phyloP scores from a whole-genome alignment of 1,140 invertebrate genomes.

The Drosophila busckii region DNA sequence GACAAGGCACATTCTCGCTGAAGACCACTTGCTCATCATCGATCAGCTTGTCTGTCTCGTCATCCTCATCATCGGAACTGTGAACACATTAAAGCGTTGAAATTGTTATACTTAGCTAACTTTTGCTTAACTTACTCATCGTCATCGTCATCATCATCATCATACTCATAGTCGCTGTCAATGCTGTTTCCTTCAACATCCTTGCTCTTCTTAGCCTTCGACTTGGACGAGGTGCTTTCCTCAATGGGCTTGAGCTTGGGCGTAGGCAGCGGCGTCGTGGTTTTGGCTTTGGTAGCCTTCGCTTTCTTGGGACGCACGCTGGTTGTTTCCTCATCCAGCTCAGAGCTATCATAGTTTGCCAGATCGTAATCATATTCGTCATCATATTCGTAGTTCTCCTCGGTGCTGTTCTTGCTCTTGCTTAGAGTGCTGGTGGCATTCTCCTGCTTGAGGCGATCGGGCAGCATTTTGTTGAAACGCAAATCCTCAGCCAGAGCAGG shows the following conservation, averaged over 20 bases:
- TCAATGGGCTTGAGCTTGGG: slow-evolving; percentile 61
- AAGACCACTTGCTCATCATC: slow-evolving; percentile 62
- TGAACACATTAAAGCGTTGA: slow-evolving; percentile 3
- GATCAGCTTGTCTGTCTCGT: slow-evolving; percentile 37
- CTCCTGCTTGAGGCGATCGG: slow-evolving; percentile 36
- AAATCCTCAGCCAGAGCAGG: slow-evolving; percentile 63
- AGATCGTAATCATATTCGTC: slow-evolving; percentile 40
- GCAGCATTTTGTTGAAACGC: slow-evolving; percentile 71
- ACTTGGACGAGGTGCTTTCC: slow-evolving; percentile 26
- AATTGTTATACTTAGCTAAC: not conserved
- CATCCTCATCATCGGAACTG: slow-evolving; percentile 39
- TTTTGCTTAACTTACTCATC: slow-evolving; percentile 19
- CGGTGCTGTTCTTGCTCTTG: slow-evolving; percentile 39
- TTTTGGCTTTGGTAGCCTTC: slow-evolving; percentile 25
- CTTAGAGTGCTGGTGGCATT: slow-evolving; percentile 30
- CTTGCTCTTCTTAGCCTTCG: slow-evolving; percentile 44
- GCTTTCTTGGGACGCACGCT: slow-evolving; percentile 37
- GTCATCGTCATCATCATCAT: slow-evolving; percentile 48
- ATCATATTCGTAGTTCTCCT: slow-evolving; percentile 47
- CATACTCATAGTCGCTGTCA: slow-evolving; percentile 54
- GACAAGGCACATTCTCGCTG: slow-evolving; percentile 69
- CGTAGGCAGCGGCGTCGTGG: no score
- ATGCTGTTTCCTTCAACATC: slow-evolving; percentile 34
- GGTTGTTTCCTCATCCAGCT: slow-evolving; percentile 31
- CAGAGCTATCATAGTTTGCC: slow-evolving; percentile 32